phyloP scores from a whole-genome alignment of 2,797 vertebrate species.

The Peromyscus attwateri region DNA sequence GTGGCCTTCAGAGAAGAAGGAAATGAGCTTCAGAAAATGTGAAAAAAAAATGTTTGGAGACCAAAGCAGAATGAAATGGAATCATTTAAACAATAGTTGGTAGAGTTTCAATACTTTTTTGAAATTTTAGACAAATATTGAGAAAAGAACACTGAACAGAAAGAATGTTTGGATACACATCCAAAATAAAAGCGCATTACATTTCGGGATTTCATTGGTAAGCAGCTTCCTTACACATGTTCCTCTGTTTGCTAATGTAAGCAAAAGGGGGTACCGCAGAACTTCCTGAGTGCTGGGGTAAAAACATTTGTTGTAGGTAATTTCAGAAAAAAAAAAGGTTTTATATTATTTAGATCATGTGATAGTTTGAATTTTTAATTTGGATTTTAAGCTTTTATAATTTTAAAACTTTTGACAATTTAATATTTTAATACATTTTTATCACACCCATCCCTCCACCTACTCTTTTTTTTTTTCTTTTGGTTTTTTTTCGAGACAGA shows the following conservation, averaged over 20 bases:
- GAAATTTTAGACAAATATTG: conserved; percentile 1
- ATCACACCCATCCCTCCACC: not conserved
- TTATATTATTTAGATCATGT: not conserved
- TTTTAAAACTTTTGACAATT: not conserved
- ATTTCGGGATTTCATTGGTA: not conserved
- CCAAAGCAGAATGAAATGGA: not conserved
- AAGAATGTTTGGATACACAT: not conserved
- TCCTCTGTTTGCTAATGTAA: not conserved
- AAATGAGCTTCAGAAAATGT: not conserved
- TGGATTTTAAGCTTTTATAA: not conserved
- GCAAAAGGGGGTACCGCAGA: not conserved
- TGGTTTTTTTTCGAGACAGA: too few relatives aligned
- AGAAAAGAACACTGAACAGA: not conserved
- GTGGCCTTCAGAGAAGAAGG: not conserved
- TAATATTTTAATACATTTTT: not conserved
- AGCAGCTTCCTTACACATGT: not conserved
- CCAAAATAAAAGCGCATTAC: not conserved
- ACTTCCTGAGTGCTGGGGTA: not conserved
- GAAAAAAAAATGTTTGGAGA: not conserved
- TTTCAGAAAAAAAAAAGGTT: conserved; percentile 1
- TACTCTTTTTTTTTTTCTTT: not conserved
- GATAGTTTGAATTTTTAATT: not conserved
- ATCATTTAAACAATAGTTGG: not conserved
- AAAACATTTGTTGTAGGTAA: not conserved
- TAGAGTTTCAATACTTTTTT: not conserved